Conservation (phyloP, 2,797 vertebrate genomes). For the Limnodromus scolopaceus region DNA sequence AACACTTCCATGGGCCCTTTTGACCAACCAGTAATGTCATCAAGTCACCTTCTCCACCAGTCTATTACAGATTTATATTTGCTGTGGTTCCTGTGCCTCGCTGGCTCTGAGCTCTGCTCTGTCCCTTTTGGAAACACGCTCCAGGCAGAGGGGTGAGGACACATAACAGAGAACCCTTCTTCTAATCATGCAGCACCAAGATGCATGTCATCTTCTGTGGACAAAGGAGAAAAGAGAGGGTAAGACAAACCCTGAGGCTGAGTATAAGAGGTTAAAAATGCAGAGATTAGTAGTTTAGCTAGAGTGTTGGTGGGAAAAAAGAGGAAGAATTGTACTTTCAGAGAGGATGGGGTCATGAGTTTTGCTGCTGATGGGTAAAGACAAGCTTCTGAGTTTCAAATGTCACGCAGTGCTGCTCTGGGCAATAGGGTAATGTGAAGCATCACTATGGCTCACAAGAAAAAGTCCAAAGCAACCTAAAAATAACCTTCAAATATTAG, state of each 20-base stretch:
- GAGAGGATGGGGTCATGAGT: background rate
- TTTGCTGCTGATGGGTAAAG: background rate
- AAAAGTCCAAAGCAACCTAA: background rate
- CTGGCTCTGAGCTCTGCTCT: background rate
- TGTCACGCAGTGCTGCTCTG: background rate
- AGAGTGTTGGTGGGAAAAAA: background rate
- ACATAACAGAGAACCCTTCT: background rate
- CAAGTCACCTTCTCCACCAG: background rate
- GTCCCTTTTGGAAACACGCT: background rate
- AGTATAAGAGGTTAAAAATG: background rate
- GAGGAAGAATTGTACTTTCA: background rate
- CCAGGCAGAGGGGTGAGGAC: background rate
- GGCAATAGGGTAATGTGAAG: background rate
- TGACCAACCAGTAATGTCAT: background rate
- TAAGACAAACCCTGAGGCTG: background rate
- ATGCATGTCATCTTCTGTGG: background rate
- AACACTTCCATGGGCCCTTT: background rate
- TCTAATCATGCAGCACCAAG: background rate
- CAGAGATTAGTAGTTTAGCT: background rate
- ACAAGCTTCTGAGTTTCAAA: constrained; percentile 2
- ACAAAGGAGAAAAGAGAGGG: background rate
- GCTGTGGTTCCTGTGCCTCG: background rate
- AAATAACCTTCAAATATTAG: background rate
- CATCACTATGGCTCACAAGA: background rate
- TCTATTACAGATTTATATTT: background rate